phyloP scores from a whole-genome alignment of 2,797 vertebrate species.

The Mastacembelus armatus region DNA sequence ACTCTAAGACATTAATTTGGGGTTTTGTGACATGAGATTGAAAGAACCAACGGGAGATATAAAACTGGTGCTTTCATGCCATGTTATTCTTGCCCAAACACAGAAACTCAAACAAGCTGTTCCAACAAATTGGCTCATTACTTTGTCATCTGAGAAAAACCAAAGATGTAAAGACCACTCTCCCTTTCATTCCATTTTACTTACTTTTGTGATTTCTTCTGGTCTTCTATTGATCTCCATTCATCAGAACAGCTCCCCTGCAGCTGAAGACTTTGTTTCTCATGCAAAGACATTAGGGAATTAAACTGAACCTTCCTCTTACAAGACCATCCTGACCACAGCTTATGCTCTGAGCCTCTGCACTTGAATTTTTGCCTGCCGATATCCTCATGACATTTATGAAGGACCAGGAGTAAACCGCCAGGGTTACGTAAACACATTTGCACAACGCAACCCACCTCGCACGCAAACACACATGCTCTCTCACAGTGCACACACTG shows the following conservation, averaged over 20 bases:
- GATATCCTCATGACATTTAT: conserved; percentile 35
- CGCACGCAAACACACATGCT: conserved; percentile 39
- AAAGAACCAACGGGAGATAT: conserved; percentile 3
- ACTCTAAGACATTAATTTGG: conserved; percentile 13
- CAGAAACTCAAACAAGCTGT: conserved; percentile 15
- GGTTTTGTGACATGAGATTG: not conserved
- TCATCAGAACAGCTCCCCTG: conserved; percentile 11
- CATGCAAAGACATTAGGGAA: conserved; percentile 11
- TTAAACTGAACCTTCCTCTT: conserved; percentile 10
- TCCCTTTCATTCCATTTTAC: not conserved
- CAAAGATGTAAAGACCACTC: conserved; percentile 3
- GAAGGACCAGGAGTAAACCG: conserved; percentile 29
- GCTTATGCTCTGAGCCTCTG: not conserved
- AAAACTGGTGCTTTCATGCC: not conserved
- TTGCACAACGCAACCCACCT: conserved; percentile 4
- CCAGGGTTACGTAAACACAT: conserved; percentile 50
- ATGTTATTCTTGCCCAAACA: conserved; percentile 10
- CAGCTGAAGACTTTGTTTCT: conserved; percentile 7
- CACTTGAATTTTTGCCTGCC: conserved; percentile 15
- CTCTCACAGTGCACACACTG: not conserved
- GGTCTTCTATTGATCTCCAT: not conserved
- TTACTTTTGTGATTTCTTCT: conserved; percentile 2
- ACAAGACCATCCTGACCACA: conserved; percentile 4
- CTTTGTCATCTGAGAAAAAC: conserved; percentile 14
- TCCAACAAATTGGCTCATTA: conserved; percentile 32